phyloP scores from a whole-genome alignment of 2,113 vertebrate genomes.

The Myotis lucifugus region DNA sequence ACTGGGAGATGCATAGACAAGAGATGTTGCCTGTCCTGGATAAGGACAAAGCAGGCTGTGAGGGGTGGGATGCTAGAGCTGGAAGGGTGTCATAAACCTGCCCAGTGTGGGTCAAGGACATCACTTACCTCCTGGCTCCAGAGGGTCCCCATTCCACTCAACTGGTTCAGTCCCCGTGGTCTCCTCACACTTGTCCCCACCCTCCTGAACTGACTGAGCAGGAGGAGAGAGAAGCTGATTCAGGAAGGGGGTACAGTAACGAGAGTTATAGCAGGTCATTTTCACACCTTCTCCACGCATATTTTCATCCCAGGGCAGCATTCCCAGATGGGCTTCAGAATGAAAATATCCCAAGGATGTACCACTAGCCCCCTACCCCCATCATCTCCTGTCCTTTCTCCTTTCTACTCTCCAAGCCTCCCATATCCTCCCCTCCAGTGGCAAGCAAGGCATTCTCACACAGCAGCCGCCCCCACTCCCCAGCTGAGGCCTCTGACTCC shows the following conservation, averaged over 20 bases:
- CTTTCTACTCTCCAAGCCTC: background rate
- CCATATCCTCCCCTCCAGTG: background rate
- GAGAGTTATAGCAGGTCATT: background rate
- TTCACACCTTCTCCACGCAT: too few species aligned
- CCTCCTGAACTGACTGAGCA: background rate
- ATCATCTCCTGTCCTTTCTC: too few species aligned
- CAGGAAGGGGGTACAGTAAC: background rate
- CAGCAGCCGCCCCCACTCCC: background rate
- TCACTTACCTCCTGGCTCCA: slow-evolving; percentile 62
- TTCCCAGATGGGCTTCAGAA: background rate
- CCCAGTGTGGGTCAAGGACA: fast-evolving
- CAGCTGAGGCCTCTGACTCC: background rate
- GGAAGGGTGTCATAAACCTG: background rate
- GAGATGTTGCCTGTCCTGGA: background rate
- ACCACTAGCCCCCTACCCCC: background rate
- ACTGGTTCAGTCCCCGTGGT: background rate
- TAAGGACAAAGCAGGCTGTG: background rate
- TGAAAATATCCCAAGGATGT: background rate
- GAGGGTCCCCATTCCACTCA: background rate
- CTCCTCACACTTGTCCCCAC: background rate
- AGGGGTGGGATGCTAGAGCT: background rate
- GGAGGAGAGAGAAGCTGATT: slow-evolving; percentile 21
- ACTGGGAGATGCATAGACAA: background rate
- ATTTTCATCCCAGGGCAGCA: background rate
- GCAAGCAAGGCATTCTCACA: background rate